Evolutionary conservation across 1,140 invertebrate species (phyloP), one percentile per base, ranked within the genome.

Genomic region (Centruroides sculpturatus): DNA sequence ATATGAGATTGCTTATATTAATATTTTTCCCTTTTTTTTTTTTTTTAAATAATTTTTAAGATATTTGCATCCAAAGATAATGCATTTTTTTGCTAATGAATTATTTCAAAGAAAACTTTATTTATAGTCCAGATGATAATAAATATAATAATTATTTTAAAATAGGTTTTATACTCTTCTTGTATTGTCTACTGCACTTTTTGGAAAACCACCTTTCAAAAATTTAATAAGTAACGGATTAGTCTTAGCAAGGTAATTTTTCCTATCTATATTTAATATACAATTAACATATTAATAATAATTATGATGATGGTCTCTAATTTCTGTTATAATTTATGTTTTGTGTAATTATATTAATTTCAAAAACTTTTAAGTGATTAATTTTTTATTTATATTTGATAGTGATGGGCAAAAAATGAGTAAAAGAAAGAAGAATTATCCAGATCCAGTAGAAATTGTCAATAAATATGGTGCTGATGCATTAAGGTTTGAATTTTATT

Each of bases 371-470:
- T 23, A 23, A 23, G 23, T 23, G 23, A 23, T 23, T 23, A n/a
- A 23, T 53, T 59, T 55, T 13, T 13, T 54, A 48, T 23, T 56
- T 56, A 23, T 57, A 61, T 11, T 10, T 55, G 51, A 34, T 51
- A 77, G 86, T 53, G 96, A 99, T 79, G 95, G 96, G 4, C 91
- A 97, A 72, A 99, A 99, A 75, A 99, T 99, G 96, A 98, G 93
- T 0, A 99, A 99, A 72, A 81, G 95, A 12, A 98, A 98, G 76
- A 96, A 98, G 73, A 99, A 99, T 74, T 99, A 97, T 76, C 95
- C 96, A 0, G 92, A 99, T 78, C 95, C 96, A 2, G 80, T 93
- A 75, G 83, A 90, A 66, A 78, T 99, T 53, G 85, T 98, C 2
- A 74, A 84, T 56, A 93, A 96, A 73, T 98, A 92, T 77, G 96